phyloP scores from a whole-genome alignment of 2,888 invertebrate species.

The Drosophila peninsularis region DNA sequence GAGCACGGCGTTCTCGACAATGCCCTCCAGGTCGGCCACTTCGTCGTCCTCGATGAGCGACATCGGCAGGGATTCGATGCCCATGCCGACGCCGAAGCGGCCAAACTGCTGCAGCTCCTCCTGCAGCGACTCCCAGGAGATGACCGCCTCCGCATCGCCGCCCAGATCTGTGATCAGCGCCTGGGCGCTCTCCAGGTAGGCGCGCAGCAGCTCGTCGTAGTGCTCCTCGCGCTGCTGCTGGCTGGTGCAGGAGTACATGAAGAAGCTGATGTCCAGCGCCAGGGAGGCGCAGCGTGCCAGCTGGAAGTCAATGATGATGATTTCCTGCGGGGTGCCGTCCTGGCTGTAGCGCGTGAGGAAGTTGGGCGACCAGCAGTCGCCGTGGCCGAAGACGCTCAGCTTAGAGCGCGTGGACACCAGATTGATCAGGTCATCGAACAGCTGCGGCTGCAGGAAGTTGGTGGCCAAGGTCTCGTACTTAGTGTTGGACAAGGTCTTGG shows the following conservation, averaged over 20 bases:
- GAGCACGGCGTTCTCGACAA: conserved; percentile 83
- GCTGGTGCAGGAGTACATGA: conserved; percentile 88
- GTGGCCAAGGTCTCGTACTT: conserved; percentile 87
- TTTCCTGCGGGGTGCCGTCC: conserved; percentile 66
- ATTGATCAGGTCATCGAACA: conserved; percentile 85
- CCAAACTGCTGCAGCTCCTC: conserved; percentile 85
- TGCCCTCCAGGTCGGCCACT: conserved; percentile 85
- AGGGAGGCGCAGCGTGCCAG: conserved; percentile 85
- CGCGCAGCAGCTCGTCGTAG: conserved; percentile 85
- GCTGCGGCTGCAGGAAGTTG: conserved; percentile 86
- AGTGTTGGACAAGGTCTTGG: conserved; percentile 87
- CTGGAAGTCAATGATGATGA: conserved; percentile 90
- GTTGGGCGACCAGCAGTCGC: conserved; percentile 92
- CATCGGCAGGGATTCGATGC: conserved; percentile 86
- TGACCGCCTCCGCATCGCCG: conserved; percentile 86
- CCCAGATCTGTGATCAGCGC: conserved; percentile 87
- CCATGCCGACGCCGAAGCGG: conserved; percentile 86
- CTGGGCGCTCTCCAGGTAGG: conserved; percentile 87
- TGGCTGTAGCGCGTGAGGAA: conserved; percentile 86
- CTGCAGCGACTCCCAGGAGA: conserved; percentile 77
- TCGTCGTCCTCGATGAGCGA: conserved; percentile 86
- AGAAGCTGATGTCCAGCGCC: conserved; percentile 85
- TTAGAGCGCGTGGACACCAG: conserved; percentile 79
- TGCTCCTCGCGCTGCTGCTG: conserved; percentile 86
- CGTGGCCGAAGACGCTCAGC: conserved; percentile 88